These are phyloP conservation scores for Camponotus pennsylvanicus DNA, from an alignment of 1,140 invertebrate species.

Conservation along the genomic window DNA sequence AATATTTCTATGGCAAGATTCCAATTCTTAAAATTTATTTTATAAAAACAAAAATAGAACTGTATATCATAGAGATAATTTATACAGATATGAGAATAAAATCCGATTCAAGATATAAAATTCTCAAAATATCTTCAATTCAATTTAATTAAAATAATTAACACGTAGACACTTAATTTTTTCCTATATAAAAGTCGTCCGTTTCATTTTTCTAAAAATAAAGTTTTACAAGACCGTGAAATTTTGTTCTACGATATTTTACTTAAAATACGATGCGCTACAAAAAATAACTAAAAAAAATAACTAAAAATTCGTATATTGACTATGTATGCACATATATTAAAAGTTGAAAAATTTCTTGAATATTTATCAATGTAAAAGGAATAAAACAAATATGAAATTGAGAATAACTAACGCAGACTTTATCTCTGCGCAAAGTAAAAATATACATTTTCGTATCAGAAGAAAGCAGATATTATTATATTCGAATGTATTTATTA, in stretches of 20 bases:
- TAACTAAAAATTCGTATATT: background rate
- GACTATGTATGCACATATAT: background rate
- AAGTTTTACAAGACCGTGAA: background rate
- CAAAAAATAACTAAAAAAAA: background rate
- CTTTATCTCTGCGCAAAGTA: background rate
- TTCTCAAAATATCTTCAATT: background rate
- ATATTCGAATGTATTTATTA: background rate
- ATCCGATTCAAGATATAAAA: background rate
- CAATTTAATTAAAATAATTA: background rate
- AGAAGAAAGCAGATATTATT: background rate
- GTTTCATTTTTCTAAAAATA: background rate
- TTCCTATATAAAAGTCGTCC: background rate
- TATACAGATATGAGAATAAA: too few relatives aligned
- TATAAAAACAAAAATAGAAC: background rate
- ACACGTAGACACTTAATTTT: background rate
- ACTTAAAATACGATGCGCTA: background rate
- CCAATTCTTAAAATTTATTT: background rate
- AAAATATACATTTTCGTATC: background rate
- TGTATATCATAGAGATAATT: background rate
- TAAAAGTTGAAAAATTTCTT: constrained; percentile 10
- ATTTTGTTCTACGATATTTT: background rate
- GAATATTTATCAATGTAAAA: constrained; percentile 18
- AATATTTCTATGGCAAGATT: background rate
- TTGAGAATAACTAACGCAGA: background rate
- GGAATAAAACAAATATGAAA: background rate